Evolutionary conservation across 1,140 invertebrate species (phyloP), one percentile per base, ranked within the genome.

Genomic region (Drosophila suzukii): DNA sequence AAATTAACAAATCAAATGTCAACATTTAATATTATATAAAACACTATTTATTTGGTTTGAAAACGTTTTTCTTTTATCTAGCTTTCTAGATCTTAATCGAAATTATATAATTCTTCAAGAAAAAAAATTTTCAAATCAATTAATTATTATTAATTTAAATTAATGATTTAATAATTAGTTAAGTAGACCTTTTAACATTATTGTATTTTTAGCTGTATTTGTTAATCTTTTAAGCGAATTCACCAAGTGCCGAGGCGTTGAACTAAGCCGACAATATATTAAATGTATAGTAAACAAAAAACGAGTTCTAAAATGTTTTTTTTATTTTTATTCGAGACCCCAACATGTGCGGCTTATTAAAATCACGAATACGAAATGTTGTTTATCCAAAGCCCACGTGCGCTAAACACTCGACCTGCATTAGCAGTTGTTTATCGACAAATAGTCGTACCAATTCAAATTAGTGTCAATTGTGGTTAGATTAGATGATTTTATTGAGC

Each of bases 281-380:
- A 0, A 24, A 47, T 15, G 8, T 11, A 11, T 39, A 17, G 32
- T 62, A 58, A 41, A 12, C 27, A 43, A 34, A n/a, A 62, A 62
- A 59, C 38, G 11, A 24, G 60, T 43, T 36, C 0, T 30, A 13
- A 36, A 6, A 3, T 36, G 8, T 13, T 2, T 3, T 36, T 36
- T 20, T 4, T 2, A 30, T 30, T 32, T 53, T 36, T 50, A 32
- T 32, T 36, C 15, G 58, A 12, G 38, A n/a, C n/a, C n/a, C 13
- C 15, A 32, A 24, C 53, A 58, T 58, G 49, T 51, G 51, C 51
- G 12, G 17, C 32, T 11, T 61, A 61, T 61, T 17, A 73, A 57
- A 60, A 78, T 66, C 36, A 72, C 56, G 56, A 61, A 61, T 78
- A 66, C 51, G 75, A 67, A 15, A 38, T 47, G 38, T 51, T 73